Evolutionary conservation across 2,113 vertebrate genomes (phyloP).

Genomic region (Cottus gobio): DNA sequence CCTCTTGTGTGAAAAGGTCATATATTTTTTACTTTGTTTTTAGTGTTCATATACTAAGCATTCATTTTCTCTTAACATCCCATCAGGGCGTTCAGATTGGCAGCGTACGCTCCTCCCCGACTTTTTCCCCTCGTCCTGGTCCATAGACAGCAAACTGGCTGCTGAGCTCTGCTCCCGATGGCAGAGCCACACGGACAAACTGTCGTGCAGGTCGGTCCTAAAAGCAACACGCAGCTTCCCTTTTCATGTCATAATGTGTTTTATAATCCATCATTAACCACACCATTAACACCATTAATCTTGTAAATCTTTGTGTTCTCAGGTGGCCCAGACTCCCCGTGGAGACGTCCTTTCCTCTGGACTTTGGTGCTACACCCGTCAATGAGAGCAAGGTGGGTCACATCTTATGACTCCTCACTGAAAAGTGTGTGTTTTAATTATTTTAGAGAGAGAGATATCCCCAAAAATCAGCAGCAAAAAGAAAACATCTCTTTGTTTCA

Average conservation of each 20-base stretch:
- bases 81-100: conserved; percentile 88
- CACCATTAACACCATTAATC: background rate
- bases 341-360: conserved; percentile 83
- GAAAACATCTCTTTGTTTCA: conserved; percentile 57
- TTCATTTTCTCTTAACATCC: conserved; percentile 1
- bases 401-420: background rate
- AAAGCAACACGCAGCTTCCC: background rate
- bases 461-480: background rate
- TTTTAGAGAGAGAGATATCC: background rate
- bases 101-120: conserved; percentile 89
- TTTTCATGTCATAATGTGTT: background rate
- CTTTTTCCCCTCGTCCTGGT: conserved; percentile 84
- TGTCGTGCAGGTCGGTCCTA: conserved; percentile 87
- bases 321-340: conserved; percentile 88
- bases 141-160: conserved; percentile 89
- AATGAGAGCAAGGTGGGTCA: conserved; percentile 89
- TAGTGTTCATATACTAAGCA: background rate
- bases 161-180: conserved; percentile 89
- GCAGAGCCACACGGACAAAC: conserved; percentile 86
- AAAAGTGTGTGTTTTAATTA: background rate
- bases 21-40: background rate
- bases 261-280: background rate
- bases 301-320: background rate
- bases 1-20: background rate
- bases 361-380: conserved; percentile 91